Conservation (phyloP, 2,888 invertebrate genomes). For the Acanthopleura granulata region DNA sequence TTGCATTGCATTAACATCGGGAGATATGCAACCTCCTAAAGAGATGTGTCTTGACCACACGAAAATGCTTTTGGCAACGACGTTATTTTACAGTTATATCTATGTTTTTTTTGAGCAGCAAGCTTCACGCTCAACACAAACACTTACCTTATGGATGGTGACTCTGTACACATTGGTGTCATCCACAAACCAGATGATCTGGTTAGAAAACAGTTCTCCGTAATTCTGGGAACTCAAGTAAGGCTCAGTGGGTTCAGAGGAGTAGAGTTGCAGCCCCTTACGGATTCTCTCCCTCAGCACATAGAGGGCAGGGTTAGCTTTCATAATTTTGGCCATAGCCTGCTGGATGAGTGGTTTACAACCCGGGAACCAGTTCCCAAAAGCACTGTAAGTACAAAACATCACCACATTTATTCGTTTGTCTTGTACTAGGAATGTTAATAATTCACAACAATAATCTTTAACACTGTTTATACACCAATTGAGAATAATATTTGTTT, state of each 20-base stretch:
- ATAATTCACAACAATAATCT: too few relatives aligned
- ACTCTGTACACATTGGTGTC: slow-evolving; percentile 99
- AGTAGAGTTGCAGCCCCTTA: slow-evolving; percentile 98
- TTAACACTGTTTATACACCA: too few relatives aligned
- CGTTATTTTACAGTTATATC: too few relatives aligned
- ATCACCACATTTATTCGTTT: too few relatives aligned
- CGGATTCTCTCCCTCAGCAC: slow-evolving; percentile 97
- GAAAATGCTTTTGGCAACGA: too few relatives aligned
- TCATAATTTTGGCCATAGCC: slow-evolving; percentile 99
- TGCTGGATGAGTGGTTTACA: slow-evolving; percentile 98
- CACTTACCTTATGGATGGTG: slow-evolving; percentile 89
- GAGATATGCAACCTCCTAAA: too few relatives aligned
- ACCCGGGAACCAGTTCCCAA: slow-evolving; percentile 99
- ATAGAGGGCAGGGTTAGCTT: slow-evolving; percentile 98
- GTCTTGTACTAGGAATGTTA: too few relatives aligned
- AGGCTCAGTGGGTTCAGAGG: slow-evolving; percentile 99
- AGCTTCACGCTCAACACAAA: too few relatives aligned
- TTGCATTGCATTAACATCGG: too few relatives aligned
- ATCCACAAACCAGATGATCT: slow-evolving; percentile 99
- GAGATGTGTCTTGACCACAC: too few relatives aligned
- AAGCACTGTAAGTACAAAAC: slow-evolving; percentile 81
- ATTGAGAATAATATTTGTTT: too few relatives aligned
- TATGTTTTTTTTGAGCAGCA: too few relatives aligned
- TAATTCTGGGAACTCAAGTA: slow-evolving; percentile 99
- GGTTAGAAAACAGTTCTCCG: slow-evolving; percentile 99